Evolutionary conservation across 2,797 vertebrate species (phyloP).

Genomic region (Huso huso): DNA sequence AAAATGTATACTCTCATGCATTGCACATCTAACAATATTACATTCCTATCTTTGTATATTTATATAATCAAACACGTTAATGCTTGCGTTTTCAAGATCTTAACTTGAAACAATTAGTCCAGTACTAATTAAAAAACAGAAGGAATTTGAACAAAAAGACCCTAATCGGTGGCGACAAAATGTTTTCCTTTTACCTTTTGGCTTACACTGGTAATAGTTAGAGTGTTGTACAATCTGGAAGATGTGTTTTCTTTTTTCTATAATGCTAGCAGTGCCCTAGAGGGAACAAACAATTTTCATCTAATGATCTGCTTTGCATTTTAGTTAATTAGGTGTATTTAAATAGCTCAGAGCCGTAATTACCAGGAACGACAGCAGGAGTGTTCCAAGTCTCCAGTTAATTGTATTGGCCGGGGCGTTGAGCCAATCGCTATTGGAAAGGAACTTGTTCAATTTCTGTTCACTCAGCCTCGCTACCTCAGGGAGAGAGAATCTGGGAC

Average conservation of each 20-base stretch:
- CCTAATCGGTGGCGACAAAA: no score
- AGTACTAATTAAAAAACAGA: no score
- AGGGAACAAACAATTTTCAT: conserved; percentile 42
- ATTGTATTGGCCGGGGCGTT: conserved; percentile 25
- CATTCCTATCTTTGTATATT: no score
- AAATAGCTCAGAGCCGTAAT: conserved; percentile 58
- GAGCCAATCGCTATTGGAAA: conserved; percentile 38
- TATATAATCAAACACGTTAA: no score
- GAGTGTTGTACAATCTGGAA: background rate
- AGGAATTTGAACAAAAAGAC: no score
- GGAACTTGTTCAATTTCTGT: conserved; percentile 26
- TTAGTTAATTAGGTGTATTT: conserved; percentile 58
- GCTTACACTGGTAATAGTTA: background rate
- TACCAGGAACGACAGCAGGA: conserved; percentile 40
- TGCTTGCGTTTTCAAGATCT: no score
- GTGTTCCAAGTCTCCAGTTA: conserved; percentile 12
- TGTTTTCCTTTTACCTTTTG: no score
- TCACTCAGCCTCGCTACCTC: conserved; percentile 24
- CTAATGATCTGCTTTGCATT: conserved; percentile 58
- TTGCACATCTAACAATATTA: no score
- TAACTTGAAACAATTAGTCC: no score
- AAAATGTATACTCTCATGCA: no score
- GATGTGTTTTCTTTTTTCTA: conserved; percentile 17
- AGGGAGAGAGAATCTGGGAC: background rate
- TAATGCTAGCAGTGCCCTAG: conserved; percentile 16